phyloP scores from a whole-genome alignment of 2,888 invertebrate species.

The Amblyteles armatorius region DNA sequence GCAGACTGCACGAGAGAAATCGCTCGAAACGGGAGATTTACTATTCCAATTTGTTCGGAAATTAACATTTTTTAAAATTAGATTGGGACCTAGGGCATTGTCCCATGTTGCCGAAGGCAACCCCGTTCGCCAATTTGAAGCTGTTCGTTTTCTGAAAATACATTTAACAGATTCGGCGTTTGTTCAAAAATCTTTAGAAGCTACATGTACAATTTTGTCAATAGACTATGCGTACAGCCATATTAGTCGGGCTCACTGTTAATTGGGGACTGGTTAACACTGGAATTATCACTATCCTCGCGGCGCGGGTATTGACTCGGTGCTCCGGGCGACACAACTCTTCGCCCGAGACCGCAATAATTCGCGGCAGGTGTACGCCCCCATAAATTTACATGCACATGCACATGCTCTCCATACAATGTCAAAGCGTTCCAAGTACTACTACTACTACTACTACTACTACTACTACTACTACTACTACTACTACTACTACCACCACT shows the following conservation, averaged over 20 bases:
- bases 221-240: constrained; percentile 4
- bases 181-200: neutral
- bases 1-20: constrained; percentile 10
- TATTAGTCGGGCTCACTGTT: constrained; percentile 30
- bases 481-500: too few relatives aligned
- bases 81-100: neutral
- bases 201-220: constrained; percentile 7
- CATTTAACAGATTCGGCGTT: neutral
- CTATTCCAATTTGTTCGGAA: neutral
- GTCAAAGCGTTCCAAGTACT: neutral
- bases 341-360: constrained; percentile 49
- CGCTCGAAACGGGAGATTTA: neutral
- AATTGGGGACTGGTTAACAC: constrained; percentile 57
- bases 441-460: too few relatives aligned
- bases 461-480: too few relatives aligned
- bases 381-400: neutral
- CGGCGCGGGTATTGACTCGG: constrained; percentile 6
- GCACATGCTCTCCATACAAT: neutral
- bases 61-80: constrained; percentile 15
- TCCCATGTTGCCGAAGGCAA: too few relatives aligned
- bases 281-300: constrained; percentile 47
- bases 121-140: too few relatives aligned
- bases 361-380: constrained; percentile 33
- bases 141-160: too few relatives aligned
- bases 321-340: constrained; percentile 3